Percentiles rank a stretch among this genome's conserved stretches.
These are phyloP conservation scores for Iselma pallidipennis DNA, from an alignment of 2,888 invertebrate species.

Conservation along the genomic window DNA sequence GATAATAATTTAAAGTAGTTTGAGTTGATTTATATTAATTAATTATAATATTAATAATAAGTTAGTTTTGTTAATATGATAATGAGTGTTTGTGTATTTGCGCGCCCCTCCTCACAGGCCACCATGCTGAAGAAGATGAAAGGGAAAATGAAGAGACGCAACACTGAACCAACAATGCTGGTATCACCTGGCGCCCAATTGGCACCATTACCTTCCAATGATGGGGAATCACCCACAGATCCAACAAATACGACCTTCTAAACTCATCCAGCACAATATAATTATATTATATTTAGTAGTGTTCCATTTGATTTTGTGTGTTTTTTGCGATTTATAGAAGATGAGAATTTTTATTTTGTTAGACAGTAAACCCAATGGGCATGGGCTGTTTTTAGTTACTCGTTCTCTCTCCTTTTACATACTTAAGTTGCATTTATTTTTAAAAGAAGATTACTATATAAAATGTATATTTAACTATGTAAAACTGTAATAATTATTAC, in stretches of 20 bases:
- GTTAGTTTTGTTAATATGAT: no score
- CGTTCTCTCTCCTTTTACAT: slow-evolving; percentile 13
- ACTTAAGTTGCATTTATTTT: slow-evolving; percentile 46
- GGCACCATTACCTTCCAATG: slow-evolving; percentile 56
- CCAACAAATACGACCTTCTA: slow-evolving; percentile 55
- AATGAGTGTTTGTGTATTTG: slow-evolving; percentile 12
- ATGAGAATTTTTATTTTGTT: slow-evolving; percentile 20
- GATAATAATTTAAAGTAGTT: no score
- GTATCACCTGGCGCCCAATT: slow-evolving; percentile 59
- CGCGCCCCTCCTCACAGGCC: slow-evolving; percentile 73
- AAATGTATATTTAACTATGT: slow-evolving; percentile 50
- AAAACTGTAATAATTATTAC: slow-evolving; percentile 62
- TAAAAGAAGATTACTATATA: slow-evolving; percentile 44
- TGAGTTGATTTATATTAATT: slow-evolving; percentile 21
- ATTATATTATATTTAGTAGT: no score
- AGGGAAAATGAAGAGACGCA: slow-evolving; percentile 94
- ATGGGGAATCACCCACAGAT: slow-evolving; percentile 57
- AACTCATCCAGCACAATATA: slow-evolving; percentile 34
- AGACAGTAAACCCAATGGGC: slow-evolving; percentile 27
- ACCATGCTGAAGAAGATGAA: slow-evolving; percentile 99
- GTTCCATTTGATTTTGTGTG: neutral
- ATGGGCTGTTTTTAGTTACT: slow-evolving; percentile 23
- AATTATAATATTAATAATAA: slow-evolving; percentile 17
- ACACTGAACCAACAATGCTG: slow-evolving; percentile 83
- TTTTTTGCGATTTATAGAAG: slow-evolving; percentile 7